Evolutionary conservation across 2,113 vertebrate genomes (phyloP), one percentile per base, ranked within the genome.

Genomic region (Neotragus pygmaeus): DNA sequence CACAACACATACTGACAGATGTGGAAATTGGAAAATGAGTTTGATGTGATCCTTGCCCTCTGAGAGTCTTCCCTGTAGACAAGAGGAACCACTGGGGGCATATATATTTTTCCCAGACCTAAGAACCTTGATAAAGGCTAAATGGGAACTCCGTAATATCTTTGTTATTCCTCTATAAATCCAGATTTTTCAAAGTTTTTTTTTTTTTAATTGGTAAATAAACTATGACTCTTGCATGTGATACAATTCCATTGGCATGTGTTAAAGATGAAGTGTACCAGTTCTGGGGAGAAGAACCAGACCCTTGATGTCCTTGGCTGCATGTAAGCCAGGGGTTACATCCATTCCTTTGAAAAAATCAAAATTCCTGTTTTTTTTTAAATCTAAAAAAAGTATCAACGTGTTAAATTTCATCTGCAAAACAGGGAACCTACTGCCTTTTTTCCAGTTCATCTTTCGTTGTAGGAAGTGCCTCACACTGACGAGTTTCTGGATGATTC

Each of bases 401-500:
- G 21, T 88, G 16, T 93, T 86, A 92, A 80, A 43, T 85, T 93
- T 92, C 47, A 47, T 90, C 43, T 81, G 49, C 1, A 8, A 66
- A 70, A 70, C 27, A 19, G 13, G 30, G 25, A 88, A 12, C 47
- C 62, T 86, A n/a, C 58, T 78, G n/a, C n/a, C 64, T 81, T 66
- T 91, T 66, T 85, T 27, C 21, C 36, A 33, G 28, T 39, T 92
- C 62, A 19, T 78, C 39, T 36, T 94, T 30, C 86, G 2, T 92
- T 94, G 30, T 92, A 99, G 99, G 99, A 99, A 51, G 98, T 97
- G 80, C 97, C 30, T 0, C 95, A 94, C 15, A 33, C 94, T 60
- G 58, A 90, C 0, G 99, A 99, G 51, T 99, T 98, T 95, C 96
- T 98, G 0, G 99, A 99, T 23, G 99, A 99, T 89, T 99, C 98